Conservation (phyloP, 2,888 invertebrate genomes). For the Melinopterus prodromus region DNA sequence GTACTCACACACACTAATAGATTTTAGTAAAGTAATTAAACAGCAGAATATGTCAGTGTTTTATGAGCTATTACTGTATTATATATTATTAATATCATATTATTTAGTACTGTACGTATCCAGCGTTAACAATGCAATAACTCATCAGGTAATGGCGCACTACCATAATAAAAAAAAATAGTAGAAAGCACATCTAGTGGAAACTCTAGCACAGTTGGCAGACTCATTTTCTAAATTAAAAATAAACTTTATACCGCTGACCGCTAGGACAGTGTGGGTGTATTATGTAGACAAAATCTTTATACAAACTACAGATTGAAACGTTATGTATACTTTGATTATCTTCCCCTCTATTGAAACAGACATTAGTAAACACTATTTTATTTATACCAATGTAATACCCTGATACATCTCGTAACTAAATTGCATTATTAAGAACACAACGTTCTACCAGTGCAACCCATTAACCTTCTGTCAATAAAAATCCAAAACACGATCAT, state of each 20-base stretch:
- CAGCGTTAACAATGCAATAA: too few species aligned
- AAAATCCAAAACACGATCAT: conserved; percentile 4
- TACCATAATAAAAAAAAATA: neutral
- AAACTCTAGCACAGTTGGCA: neutral
- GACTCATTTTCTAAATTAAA: neutral
- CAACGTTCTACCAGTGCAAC: too few species aligned
- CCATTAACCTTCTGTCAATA: neutral
- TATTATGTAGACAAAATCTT: neutral
- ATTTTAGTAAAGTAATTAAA: neutral
- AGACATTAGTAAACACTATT: too few species aligned
- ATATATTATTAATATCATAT: too few species aligned
- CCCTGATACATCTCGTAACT: too few species aligned
- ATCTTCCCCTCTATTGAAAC: too few species aligned
- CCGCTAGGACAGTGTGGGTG: neutral
- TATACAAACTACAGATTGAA: neutral
- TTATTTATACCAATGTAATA: too few species aligned
- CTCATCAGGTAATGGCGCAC: neutral
- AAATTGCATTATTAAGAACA: too few species aligned
- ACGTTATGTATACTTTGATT: too few species aligned
- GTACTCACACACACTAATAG: neutral
- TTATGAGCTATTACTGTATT: neutral
- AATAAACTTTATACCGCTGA: neutral
- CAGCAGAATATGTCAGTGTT: too few species aligned
- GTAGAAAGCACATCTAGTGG: neutral
- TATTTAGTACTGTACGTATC: too few species aligned